Conservation (phyloP, 2,113 vertebrate genomes). For the Cathartes aura region DNA sequence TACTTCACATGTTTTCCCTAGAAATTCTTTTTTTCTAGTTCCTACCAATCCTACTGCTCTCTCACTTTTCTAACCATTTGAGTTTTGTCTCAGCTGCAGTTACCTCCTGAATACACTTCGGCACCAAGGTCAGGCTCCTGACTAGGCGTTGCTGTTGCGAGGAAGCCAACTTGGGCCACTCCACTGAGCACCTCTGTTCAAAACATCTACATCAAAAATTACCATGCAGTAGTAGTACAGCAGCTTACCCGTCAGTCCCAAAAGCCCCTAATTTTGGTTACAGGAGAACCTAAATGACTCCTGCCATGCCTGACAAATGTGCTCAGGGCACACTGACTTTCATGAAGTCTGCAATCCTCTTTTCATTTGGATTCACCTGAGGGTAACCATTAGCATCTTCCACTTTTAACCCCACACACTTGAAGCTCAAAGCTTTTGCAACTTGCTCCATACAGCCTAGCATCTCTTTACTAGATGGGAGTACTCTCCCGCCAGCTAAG, state of each 20-base stretch:
- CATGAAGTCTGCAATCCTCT: neutral
- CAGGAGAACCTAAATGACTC: neutral
- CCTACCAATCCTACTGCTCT: neutral
- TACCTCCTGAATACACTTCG: neutral
- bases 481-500: neutral
- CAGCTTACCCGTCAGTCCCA: neutral
- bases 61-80: neutral
- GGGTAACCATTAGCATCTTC: neutral
- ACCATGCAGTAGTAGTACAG: neutral
- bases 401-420: neutral
- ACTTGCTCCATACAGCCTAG: neutral
- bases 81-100: neutral
- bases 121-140: neutral
- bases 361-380: neutral
- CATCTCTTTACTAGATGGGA: neutral
- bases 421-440: neutral
- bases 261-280: neutral
- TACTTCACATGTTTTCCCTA: neutral
- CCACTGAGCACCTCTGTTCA: neutral
- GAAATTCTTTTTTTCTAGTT: neutral
- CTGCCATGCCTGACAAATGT: neutral
- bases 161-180: neutral
- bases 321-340: neutral
- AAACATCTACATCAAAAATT: neutral
- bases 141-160: rapidly evolving